phyloP scores from a whole-genome alignment of 2,888 invertebrate species.

The Prostheceraeus crozeri region DNA sequence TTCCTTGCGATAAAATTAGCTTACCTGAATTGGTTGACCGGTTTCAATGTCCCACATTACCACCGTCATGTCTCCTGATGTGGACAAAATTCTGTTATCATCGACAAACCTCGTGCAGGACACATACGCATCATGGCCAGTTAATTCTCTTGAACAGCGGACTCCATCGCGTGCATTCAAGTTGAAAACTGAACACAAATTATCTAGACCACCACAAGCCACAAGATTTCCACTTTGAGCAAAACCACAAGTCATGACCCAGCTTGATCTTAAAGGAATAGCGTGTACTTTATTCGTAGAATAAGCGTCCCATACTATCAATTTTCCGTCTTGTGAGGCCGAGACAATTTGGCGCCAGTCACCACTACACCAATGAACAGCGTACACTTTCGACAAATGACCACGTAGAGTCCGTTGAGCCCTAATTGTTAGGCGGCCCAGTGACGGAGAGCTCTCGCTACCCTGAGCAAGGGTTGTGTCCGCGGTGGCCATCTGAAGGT shows the following conservation, averaged over 20 bases:
- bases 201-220: conserved; percentile 89
- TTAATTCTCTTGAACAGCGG: conserved; percentile 70
- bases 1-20: too few species aligned
- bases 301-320: conserved; percentile 92
- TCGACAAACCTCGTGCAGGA: conserved; percentile 74
- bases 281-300: conserved; percentile 81
- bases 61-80: conserved; percentile 84
- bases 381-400: conserved; percentile 39
- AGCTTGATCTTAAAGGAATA: conserved; percentile 77
- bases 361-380: conserved; percentile 34
- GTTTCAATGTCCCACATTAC: conserved; percentile 80
- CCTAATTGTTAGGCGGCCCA: conserved; percentile 37
- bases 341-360: conserved; percentile 61
- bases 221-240: conserved; percentile 79
- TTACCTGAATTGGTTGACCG: too few species aligned
- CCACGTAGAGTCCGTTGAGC: conserved; percentile 33
- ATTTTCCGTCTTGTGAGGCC: conserved; percentile 79
- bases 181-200: conserved; percentile 84
- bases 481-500: too few species aligned
- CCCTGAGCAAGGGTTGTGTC: too few species aligned
- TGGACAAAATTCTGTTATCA: conserved; percentile 74
- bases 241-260: conserved; percentile 88
- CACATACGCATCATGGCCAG: conserved; percentile 77
- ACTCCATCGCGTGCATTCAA: conserved; percentile 72
- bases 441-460: too few species aligned